Evolutionary conservation across 2,797 vertebrate genomes (phyloP), one percentile per base, ranked within the genome.

Genomic region (Pristis pectinata): DNA sequence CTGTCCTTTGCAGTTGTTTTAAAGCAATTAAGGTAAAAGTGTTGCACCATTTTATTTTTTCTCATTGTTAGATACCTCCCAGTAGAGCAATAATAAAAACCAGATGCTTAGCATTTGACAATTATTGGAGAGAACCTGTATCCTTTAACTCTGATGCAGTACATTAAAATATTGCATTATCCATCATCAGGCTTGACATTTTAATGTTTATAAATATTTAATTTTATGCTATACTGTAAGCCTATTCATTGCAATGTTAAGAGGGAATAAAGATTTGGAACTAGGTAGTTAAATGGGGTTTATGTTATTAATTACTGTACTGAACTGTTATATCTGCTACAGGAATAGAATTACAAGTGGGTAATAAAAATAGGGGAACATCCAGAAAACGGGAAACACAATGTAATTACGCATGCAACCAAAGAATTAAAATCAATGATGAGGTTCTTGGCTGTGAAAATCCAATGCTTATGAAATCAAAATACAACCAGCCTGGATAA

Each of bases 241-340:
- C 6, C 44, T 9, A 41, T 49, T 82, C 80, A 82, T 82, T 6
- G 19, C n/a, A 24, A 49, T 82, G 41, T 82, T 82, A 82, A 82
- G 77, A 79, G 77, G 80, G 80, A 82, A 80, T 82, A 49, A 82
- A 82, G 41, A 80, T 82, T 49, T 82, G 5, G 22, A 82, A 82
- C 80, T 9, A 82, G 19, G 19, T 82, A 49, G 19, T 82, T 41
- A 49, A 82, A 82, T 49, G 9, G 24, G 80, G 41, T 82, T 82
- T 82, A 24, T 24, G 44, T 49, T 82, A 82, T 49, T 49, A 82
- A 49, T 27, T 82, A 44, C 79, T 80, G 41, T 22, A 41, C 37
- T 44, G 37, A 80, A 80, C 37, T 41, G 77, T 80, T 34, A 79
- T 79, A 80, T 44, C 37, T 44, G 37, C 17, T 41, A 44, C 37